Evolutionary conservation across 1,140 invertebrate species (phyloP).

Genomic region (Plectrocnemia conspersa): DNA sequence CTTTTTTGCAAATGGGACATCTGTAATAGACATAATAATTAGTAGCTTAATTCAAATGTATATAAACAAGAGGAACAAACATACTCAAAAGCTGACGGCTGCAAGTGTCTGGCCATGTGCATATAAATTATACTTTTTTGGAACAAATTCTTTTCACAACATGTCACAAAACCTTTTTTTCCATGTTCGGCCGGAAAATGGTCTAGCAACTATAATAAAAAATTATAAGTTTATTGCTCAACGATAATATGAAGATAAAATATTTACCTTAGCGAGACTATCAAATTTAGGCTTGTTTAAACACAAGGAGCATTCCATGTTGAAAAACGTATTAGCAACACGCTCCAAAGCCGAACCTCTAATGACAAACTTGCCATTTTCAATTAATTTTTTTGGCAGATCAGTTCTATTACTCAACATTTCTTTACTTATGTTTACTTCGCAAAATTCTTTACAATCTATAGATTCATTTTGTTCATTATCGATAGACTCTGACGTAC

Average conservation of each 20-base stretch:
- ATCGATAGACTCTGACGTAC: too few species aligned
- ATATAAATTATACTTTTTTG: not conserved
- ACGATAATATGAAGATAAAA: not conserved
- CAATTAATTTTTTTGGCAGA: too few species aligned
- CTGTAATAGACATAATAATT: slow-evolving; percentile 2
- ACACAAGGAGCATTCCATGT: slow-evolving; percentile 18
- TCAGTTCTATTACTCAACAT: too few species aligned
- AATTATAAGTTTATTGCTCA: not conserved
- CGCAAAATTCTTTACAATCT: too few species aligned
- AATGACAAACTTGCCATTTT: slow-evolving; percentile 20
- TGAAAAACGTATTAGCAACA: slow-evolving; percentile 18
- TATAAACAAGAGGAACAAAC: too few species aligned
- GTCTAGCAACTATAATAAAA: not conserved
- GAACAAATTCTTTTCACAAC: slow-evolving; percentile 6
- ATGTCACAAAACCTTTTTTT: slow-evolving; percentile 6
- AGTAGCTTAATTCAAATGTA: not conserved
- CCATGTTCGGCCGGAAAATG: slow-evolving; percentile 7
- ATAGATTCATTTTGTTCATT: too few species aligned
- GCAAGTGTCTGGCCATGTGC: slow-evolving; percentile 6
- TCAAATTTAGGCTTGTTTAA: slow-evolving; percentile 6
- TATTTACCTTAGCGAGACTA: slow-evolving; percentile 7
- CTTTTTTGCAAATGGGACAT: slow-evolving; percentile 12
- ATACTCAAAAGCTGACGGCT: slow-evolving; percentile 2
- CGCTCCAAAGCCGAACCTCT: slow-evolving; percentile 9
- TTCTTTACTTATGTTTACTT: too few species aligned